Percentiles rank a stretch among this genome's conserved stretches.
Conservation (phyloP, 2,888 invertebrate genomes). For the Apeira syringaria region DNA sequence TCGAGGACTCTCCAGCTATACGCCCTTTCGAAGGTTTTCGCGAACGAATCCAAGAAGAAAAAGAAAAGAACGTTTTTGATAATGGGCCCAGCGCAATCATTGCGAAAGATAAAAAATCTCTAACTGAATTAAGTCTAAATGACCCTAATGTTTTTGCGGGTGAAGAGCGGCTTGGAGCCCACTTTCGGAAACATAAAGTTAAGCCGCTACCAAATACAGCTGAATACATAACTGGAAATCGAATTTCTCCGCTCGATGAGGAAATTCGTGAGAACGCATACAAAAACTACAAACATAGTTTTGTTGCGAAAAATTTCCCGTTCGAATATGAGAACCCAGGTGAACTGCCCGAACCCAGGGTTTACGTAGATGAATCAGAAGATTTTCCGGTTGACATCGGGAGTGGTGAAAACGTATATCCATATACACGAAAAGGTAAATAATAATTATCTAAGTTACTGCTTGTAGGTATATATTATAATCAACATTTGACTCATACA, state of each 20-base stretch:
- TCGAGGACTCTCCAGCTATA: conserved; percentile 63
- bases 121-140: conserved; percentile 43
- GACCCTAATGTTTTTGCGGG: conserved; percentile 62
- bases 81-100: conserved; percentile 40
- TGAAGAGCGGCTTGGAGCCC: conserved; percentile 78
- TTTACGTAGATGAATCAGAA: conserved; percentile 82
- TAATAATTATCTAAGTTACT: not conserved
- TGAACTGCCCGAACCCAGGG: conserved; percentile 80
- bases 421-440: conserved; percentile 63
- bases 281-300: conserved; percentile 75
- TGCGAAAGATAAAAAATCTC: conserved; percentile 69
- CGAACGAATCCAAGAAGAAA: conserved; percentile 66
- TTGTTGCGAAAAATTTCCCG: conserved; percentile 72
- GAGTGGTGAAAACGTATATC: conserved; percentile 60
- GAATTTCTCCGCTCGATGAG: conserved; percentile 68
- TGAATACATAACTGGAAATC: conserved; percentile 68
- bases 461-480: not conserved
- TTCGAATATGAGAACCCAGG: conserved; percentile 74
- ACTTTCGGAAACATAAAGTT: conserved; percentile 67
- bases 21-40: conserved; percentile 73
- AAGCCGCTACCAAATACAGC: conserved; percentile 66
- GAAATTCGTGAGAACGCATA: conserved; percentile 70
- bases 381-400: conserved; percentile 67
- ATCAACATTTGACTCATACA: conserved; percentile 3
- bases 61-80: conserved; percentile 40